phyloP scores from a whole-genome alignment of 2,888 invertebrate species.

The Sinodicranocentrus sp. region DNA sequence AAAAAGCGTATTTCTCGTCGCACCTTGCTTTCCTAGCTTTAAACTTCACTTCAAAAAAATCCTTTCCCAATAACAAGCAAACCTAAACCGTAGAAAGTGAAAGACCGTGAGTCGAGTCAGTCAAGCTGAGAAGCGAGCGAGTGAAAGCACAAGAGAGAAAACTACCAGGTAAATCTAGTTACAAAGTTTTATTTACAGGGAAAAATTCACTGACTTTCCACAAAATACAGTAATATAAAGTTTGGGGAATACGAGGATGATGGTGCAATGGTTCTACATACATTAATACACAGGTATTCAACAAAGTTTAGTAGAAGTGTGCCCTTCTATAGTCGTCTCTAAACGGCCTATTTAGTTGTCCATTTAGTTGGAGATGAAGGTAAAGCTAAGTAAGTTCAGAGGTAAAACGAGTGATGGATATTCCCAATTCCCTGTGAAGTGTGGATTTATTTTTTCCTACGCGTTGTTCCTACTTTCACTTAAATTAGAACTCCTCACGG shows the following conservation, averaged over 20 bases:
- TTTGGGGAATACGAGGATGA: background rate
- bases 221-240: background rate
- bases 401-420: constrained; percentile 14
- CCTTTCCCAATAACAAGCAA: constrained; percentile 34
- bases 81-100: background rate
- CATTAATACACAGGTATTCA: background rate
- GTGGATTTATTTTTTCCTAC: constrained; percentile 14
- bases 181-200: constrained; percentile 6
- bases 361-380: too few species aligned
- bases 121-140: too few species aligned
- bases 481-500: background rate
- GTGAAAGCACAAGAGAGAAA: too few species aligned
- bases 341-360: background rate
- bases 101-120: background rate
- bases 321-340: constrained; percentile 9
- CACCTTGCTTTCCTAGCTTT: constrained; percentile 15
- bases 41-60: constrained; percentile 19
- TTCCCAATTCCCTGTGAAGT: constrained; percentile 26
- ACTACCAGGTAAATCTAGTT: constrained; percentile 21
- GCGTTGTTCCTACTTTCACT: background rate
- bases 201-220: background rate
- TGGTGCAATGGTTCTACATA: background rate
- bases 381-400: background rate
- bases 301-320: background rate
- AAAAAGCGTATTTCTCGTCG: constrained; percentile 19